Evolutionary conservation across 2,113 vertebrate species (phyloP), one percentile per base, ranked within the genome.

Genomic region (Entosphenus tridentatus): DNA sequence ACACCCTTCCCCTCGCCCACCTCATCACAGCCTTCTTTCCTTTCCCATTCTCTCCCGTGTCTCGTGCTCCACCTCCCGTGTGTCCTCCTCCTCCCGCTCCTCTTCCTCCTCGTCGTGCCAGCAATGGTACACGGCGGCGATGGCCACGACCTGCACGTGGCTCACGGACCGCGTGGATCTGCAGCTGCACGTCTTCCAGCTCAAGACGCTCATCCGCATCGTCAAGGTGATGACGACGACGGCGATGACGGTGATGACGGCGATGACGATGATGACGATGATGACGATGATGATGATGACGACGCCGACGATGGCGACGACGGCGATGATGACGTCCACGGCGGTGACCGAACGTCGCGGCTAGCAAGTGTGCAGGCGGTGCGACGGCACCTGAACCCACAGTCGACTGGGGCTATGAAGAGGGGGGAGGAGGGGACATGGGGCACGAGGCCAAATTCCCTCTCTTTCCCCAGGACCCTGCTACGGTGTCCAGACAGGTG

Each of bases 111-210:
- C 80, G 80, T 72, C 77, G 75, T 80, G 21, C 79, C 90, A 98
- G 93, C 93, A 98, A 98, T 98, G 93, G 93, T 98, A 95, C 83
- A 96, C 87, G 80, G 92, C 88, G 81, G 90, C 92, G 74, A 96
- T 98, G 93, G 95, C 89, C 69, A 82, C 96, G 13, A 77, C 96
- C 80, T 91, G 90, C 78, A 95, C 89, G 75, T 98, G 93, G 93
- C 79, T 98, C 74, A 96, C 92, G 14, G 93, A 98, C 76, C 89
- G 93, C 76, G 96, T 96, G 90, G 93, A 98, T 77, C 84, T 95
- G 74, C 93, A 98, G 80, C 93, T 98, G 75, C 92, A 98, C 76
- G 90, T 98, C 75, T 96, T 96, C 80, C 93, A 98, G 68, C 86
- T 98, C 75, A 98, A 98, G 84, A 98, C 90, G 73, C 88, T 98